Percentiles rank a stretch among this genome's conserved stretches.
These are phyloP conservation scores for Coregonus clupeaformis DNA, from an alignment of 2,113 vertebrate species.

Conservation along the genomic window DNA sequence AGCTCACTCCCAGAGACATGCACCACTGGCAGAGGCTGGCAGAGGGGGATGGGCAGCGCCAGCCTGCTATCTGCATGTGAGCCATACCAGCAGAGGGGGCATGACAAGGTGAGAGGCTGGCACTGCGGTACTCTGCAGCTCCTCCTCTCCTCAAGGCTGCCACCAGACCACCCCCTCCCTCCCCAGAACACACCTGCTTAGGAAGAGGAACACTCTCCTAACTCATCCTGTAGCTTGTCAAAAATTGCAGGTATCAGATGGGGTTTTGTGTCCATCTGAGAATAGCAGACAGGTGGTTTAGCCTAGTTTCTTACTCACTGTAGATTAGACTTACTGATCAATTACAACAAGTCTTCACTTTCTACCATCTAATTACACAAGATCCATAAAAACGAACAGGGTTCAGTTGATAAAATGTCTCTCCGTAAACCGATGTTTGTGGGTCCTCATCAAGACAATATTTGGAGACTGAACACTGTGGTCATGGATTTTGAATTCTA, in stretches of 20 bases:
- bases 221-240: not conserved
- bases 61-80: not conserved
- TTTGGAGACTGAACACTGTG: not conserved
- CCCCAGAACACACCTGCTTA: slow-evolving; percentile 25
- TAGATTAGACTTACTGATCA: not conserved
- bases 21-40: slow-evolving; percentile 3
- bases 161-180: slow-evolving; percentile 7
- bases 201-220: slow-evolving; percentile 9
- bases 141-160: slow-evolving; percentile 10
- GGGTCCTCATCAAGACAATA: not conserved
- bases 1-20: slow-evolving; percentile 9
- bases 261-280: not conserved
- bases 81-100: slow-evolving; percentile 16
- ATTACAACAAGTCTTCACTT: no score
- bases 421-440: no score
- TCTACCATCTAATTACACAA: no score
- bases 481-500: not conserved
- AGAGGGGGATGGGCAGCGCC: not conserved
- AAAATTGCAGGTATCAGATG: not conserved
- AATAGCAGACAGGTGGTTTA: not conserved
- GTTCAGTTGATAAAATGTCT: not conserved
- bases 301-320: not conserved
- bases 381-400: no score
- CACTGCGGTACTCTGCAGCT: slow-evolving; percentile 38
- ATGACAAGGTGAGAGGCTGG: slow-evolving; percentile 23